Evolutionary conservation across 2,113 vertebrate species (phyloP).

Genomic region (Onychorhynchus coronatus): DNA sequence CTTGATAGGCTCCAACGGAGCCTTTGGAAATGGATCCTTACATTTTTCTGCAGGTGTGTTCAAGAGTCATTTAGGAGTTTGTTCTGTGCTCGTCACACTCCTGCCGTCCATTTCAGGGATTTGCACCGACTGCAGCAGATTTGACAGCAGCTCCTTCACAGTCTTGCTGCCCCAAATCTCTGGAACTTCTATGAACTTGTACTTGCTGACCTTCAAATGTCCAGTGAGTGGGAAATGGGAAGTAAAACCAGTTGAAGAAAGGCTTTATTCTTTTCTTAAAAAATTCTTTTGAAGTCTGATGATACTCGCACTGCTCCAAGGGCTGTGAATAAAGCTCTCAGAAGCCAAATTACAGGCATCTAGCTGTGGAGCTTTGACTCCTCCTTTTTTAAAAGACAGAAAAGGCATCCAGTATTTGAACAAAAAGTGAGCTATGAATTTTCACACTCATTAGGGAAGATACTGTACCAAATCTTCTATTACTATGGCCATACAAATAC

Average conservation of each 20-base stretch:
- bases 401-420: not conserved
- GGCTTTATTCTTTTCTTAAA: not conserved
- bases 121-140: not conserved
- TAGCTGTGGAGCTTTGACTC: not conserved
- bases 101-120: not conserved
- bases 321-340: not conserved
- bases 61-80: not conserved
- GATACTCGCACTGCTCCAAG: not conserved
- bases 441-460: not conserved
- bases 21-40: not conserved
- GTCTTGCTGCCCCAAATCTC: not conserved
- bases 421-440: not conserved
- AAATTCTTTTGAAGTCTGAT: not conserved
- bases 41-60: not conserved
- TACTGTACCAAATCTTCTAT: not conserved
- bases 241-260: not conserved
- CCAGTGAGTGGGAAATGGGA: not conserved
- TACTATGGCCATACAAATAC: fast-evolving
- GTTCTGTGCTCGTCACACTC: not conserved
- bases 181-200: not conserved
- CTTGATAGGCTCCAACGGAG: not conserved
- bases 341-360: not conserved
- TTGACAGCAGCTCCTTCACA: not conserved
- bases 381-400: not conserved
- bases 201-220: not conserved